These are phyloP conservation scores for Sericinus montela DNA, from an alignment of 2,888 invertebrate species.

Conservation along the genomic window DNA sequence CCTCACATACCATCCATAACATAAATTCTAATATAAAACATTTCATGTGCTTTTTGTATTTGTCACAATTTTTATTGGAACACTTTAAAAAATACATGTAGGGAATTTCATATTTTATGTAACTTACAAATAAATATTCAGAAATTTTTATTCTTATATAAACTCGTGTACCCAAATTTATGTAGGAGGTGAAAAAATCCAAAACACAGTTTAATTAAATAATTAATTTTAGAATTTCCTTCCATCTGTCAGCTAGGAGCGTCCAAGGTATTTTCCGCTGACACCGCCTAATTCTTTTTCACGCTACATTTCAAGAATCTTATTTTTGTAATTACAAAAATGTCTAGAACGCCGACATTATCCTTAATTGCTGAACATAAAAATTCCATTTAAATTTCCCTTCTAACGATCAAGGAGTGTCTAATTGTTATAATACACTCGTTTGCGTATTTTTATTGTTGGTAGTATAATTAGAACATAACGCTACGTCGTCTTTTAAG, in stretches of 20 bases:
- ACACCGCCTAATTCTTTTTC: constrained; percentile 75
- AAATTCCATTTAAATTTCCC: constrained; percentile 81
- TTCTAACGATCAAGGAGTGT: constrained; percentile 78
- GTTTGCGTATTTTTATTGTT: constrained; percentile 79
- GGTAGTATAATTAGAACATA: constrained; percentile 78
- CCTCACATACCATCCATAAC: constrained; percentile 27
- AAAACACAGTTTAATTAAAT: constrained; percentile 29
- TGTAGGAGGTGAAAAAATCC: too few relatives aligned
- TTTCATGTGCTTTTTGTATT: constrained; percentile 9
- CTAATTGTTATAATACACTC: constrained; percentile 80
- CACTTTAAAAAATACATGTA: neutral
- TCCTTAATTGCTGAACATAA: constrained; percentile 80
- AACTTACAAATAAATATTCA: too few relatives aligned
- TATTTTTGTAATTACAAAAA: constrained; percentile 80
- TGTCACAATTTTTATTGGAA: neutral
- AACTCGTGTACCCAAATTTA: too few relatives aligned
- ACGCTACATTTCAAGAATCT: constrained; percentile 80
- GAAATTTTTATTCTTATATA: too few relatives aligned
- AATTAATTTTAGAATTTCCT: constrained; percentile 47
- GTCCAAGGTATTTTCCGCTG: constrained; percentile 63
- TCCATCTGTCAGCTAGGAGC: constrained; percentile 56
- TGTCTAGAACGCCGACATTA: constrained; percentile 78
- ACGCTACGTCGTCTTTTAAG: constrained; percentile 67
- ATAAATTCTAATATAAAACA: constrained; percentile 15
- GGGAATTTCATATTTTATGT: too few relatives aligned